Percentiles rank a stretch among this genome's conserved stretches.
These are phyloP conservation scores for Catocala fraxini DNA, from an alignment of 2,888 invertebrate genomes.

Conservation along the genomic window DNA sequence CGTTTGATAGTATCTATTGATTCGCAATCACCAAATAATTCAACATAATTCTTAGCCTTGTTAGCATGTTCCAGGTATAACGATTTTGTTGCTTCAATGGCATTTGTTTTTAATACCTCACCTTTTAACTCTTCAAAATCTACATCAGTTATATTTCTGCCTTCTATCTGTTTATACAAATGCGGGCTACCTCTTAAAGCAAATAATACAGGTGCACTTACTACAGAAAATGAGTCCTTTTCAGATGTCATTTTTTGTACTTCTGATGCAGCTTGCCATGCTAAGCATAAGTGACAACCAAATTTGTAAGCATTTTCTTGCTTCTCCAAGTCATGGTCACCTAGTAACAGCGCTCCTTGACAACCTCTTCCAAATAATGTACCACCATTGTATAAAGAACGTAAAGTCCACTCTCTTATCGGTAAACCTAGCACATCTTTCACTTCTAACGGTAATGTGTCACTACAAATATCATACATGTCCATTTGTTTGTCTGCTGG, in stretches of 20 bases:
- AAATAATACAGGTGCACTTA: conserved; percentile 94
- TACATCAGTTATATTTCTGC: conserved; percentile 87
- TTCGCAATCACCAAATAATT: conserved; percentile 74
- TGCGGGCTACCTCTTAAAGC: conserved; percentile 92
- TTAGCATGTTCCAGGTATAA: conserved; percentile 70
- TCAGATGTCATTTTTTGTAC: conserved; percentile 81
- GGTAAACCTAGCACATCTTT: conserved; percentile 85
- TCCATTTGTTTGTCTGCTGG: conserved; percentile 71
- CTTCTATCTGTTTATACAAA: conserved; percentile 87
- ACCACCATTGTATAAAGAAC: conserved; percentile 91
- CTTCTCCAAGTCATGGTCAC: conserved; percentile 89
- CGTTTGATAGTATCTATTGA: conserved; percentile 74
- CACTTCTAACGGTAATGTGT: conserved; percentile 76
- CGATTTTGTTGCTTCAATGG: conserved; percentile 69
- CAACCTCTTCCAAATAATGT: conserved; percentile 91
- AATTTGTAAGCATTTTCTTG: conserved; percentile 93
- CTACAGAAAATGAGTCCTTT: conserved; percentile 89
- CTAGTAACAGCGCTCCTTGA: conserved; percentile 92
- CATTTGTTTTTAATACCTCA: conserved; percentile 73
- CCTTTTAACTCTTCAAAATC: conserved; percentile 86
- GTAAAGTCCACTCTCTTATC: conserved; percentile 90
- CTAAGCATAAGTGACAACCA: conserved; percentile 93
- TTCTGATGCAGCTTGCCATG: conserved; percentile 91
- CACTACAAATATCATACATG: conserved; percentile 66
- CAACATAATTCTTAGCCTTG: conserved; percentile 68